These are phyloP conservation scores for Epinotia demarniana DNA, from an alignment of 2,888 invertebrate species.

Conservation along the genomic window DNA sequence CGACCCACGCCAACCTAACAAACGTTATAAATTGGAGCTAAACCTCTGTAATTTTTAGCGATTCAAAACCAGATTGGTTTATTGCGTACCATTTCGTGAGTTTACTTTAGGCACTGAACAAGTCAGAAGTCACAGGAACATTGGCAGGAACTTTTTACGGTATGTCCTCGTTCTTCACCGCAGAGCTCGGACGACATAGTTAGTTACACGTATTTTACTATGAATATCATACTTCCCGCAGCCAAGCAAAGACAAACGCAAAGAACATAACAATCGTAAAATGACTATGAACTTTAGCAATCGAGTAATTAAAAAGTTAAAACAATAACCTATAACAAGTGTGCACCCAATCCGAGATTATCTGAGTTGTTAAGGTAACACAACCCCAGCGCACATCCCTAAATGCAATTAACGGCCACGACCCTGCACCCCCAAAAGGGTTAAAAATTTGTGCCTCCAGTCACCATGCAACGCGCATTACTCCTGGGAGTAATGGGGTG, in stretches of 20 bases:
- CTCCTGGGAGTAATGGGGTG: slow-evolving; percentile 64
- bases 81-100: slow-evolving; percentile 5
- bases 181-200: not conserved
- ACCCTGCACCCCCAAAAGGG: slow-evolving; percentile 54
- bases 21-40: slow-evolving; percentile 36
- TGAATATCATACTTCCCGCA: not conserved
- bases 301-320: slow-evolving; percentile 24
- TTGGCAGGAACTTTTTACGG: slow-evolving; percentile 1
- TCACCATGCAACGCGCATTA: slow-evolving; percentile 77
- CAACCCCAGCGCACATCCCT: slow-evolving; percentile 47
- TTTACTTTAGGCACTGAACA: slow-evolving; percentile 18
- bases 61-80: slow-evolving; percentile 20
- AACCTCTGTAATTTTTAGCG: slow-evolving; percentile 25
- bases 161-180: slow-evolving; percentile 1
- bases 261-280: not conserved
- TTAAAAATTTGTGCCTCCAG: slow-evolving; percentile 70
- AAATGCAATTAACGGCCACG: slow-evolving; percentile 57
- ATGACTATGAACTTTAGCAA: not conserved
- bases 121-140: slow-evolving; percentile 6
- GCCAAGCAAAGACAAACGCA: not conserved
- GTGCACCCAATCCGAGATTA: slow-evolving; percentile 19
- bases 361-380: slow-evolving; percentile 34
- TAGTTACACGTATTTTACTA: slow-evolving; percentile 5
- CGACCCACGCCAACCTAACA: slow-evolving; percentile 22
- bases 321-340: slow-evolving; percentile 24